Evolutionary conservation across 2,888 invertebrate genomes (phyloP).

Genomic region (Eristalinus aeneus): DNA sequence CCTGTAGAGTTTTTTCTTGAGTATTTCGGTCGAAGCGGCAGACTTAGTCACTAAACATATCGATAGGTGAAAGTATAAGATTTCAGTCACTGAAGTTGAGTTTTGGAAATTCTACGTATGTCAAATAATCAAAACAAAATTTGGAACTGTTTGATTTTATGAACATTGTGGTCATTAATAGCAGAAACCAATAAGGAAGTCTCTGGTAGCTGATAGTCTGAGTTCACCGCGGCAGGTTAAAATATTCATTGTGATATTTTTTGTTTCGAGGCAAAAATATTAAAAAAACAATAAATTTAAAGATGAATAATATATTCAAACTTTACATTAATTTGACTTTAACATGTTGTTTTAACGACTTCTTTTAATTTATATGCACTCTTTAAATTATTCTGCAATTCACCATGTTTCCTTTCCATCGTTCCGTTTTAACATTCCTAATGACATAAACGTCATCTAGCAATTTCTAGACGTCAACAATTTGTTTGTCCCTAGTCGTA

Average conservation of each 20-base stretch:
- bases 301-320: no score
- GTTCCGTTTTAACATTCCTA: no score
- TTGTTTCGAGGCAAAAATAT: no score
- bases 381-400: no score
- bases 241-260: no score
- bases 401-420: no score
- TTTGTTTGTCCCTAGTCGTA: not conserved
- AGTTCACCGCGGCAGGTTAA: not conserved
- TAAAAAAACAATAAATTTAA: no score
- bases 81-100: not conserved
- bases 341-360: no score
- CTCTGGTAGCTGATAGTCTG: not conserved
- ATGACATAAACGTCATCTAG: not conserved
- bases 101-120: slow-evolving; percentile 1
- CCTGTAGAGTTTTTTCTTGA: not conserved
- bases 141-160: slow-evolving; percentile 4
- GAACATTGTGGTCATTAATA: not conserved
- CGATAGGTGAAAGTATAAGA: slow-evolving; percentile 3
- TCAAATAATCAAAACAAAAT: slow-evolving; percentile 33
- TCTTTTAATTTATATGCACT: no score
- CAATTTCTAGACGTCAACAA: not conserved
- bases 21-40: not conserved
- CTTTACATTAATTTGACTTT: no score
- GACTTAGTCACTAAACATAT: slow-evolving; percentile 6
- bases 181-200: no score